Evolutionary conservation across 2,888 invertebrate genomes (phyloP).

Genomic region (Gryllus longicercus): DNA sequence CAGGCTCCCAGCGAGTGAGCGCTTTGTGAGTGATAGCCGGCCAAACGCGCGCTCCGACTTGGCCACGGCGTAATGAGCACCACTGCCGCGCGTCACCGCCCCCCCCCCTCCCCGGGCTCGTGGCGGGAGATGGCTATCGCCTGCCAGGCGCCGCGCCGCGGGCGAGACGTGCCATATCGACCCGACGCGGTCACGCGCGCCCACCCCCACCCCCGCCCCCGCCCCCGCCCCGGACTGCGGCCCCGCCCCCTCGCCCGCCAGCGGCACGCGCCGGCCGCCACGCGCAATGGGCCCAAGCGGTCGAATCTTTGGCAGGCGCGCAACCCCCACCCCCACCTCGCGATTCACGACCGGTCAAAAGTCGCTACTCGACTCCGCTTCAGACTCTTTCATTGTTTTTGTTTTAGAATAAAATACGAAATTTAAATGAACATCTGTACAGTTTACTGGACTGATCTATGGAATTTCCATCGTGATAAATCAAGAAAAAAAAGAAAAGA

Average conservation of each 20-base stretch:
- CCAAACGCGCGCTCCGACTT: no score
- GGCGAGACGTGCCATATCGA: slow-evolving; percentile 4
- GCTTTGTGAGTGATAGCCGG: no score
- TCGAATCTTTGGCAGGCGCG: neutral
- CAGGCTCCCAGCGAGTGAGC: no score
- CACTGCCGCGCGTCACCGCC: neutral
- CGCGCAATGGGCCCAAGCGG: neutral
- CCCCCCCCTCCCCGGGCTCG: neutral
- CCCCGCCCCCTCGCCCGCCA: neutral
- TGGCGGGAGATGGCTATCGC: neutral
- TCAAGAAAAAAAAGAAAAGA: no score
- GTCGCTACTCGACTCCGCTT: no score
- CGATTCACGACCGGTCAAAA: no score
- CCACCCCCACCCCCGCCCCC: neutral
- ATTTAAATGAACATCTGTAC: no score
- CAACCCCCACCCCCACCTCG: neutral
- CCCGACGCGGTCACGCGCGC: slow-evolving; percentile 17
- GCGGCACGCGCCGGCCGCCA: no score
- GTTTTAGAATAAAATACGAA: no score
- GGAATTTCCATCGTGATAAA: no score
- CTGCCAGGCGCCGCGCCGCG: neutral
- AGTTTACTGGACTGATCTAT: no score
- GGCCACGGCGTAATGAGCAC: neutral
- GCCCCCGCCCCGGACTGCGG: neutral
- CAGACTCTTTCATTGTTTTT: no score